Percentiles rank a stretch among this genome's conserved stretches.
phyloP scores from a whole-genome alignment of 1,140 invertebrate species.

The Popillia japonica region DNA sequence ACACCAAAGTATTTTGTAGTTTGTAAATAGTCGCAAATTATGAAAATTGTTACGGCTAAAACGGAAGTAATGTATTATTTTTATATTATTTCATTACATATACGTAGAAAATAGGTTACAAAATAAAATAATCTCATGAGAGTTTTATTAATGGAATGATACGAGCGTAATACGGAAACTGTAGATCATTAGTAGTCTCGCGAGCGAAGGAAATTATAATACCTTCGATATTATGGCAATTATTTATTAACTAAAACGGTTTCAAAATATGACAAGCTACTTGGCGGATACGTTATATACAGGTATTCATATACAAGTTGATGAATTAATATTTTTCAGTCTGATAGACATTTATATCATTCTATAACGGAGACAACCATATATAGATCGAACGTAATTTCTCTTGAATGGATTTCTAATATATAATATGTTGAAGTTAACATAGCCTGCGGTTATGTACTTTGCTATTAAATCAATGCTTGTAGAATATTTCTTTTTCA shows the following conservation, averaged over 20 bases:
- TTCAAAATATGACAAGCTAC: neutral
- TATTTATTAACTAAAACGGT: conserved; percentile 25
- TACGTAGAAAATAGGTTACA: no score
- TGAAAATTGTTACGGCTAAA: no score
- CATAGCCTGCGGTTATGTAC: neutral
- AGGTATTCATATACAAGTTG: neutral
- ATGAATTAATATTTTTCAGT: conserved; percentile 19
- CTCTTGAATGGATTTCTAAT: conserved; percentile 6
- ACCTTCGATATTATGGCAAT: neutral
- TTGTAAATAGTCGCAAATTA: no score
- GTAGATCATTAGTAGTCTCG: neutral
- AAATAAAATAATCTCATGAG: no score
- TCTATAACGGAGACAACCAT: conserved; percentile 20
- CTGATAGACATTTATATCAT: conserved; percentile 8
- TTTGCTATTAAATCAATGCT: neutral
- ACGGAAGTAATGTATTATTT: no score
- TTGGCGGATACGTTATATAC: neutral
- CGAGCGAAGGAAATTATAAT: neutral
- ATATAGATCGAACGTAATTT: conserved; percentile 25
- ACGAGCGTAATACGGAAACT: neutral
- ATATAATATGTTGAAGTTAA: conserved; percentile 14
- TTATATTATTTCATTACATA: no score
- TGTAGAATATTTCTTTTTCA: neutral
- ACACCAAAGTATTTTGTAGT: no score
- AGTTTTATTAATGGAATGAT: no score